Conservation (phyloP, 2,113 vertebrate species). For the Girardinichthys multiradiatus region DNA sequence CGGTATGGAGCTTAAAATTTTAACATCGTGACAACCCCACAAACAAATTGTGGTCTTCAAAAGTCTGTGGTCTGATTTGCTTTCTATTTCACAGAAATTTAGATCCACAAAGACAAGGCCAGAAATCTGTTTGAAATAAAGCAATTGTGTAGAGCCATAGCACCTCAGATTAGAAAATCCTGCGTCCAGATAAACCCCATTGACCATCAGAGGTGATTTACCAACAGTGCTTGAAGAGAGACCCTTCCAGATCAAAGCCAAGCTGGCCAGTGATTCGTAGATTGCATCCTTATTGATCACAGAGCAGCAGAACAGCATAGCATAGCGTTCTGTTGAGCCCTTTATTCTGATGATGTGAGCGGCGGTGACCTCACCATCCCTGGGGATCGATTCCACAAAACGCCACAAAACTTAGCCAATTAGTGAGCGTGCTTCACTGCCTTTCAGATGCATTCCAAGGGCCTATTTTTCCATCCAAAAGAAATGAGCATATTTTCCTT, state of each 20-base stretch:
- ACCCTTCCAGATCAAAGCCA: conserved; percentile 22
- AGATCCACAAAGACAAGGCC: no score
- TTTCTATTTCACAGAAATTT: neutral
- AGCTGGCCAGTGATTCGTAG: conserved; percentile 18
- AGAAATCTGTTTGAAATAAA: no score
- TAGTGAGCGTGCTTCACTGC: conserved; percentile 73
- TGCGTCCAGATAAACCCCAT: neutral
- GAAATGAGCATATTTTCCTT: conserved; percentile 37
- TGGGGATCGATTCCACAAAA: conserved; percentile 82
- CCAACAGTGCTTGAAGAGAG: conserved; percentile 42
- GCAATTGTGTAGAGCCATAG: neutral
- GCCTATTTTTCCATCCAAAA: conserved; percentile 60
- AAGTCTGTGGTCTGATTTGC: no score
- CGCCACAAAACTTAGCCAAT: conserved; percentile 80
- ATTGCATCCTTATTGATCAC: conserved; percentile 62
- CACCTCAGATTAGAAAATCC: neutral
- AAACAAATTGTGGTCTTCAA: no score
- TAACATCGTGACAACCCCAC: neutral
- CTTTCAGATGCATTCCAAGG: conserved; percentile 62
- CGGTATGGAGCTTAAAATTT: neutral
- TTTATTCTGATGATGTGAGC: conserved; percentile 76
- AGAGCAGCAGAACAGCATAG: conserved; percentile 25
- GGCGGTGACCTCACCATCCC: conserved; percentile 79
- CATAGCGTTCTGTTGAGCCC: conserved; percentile 32
- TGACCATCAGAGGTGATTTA: conserved; percentile 9